Conservation (phyloP, 1,140 invertebrate genomes). For the Phortica variegata region DNA sequence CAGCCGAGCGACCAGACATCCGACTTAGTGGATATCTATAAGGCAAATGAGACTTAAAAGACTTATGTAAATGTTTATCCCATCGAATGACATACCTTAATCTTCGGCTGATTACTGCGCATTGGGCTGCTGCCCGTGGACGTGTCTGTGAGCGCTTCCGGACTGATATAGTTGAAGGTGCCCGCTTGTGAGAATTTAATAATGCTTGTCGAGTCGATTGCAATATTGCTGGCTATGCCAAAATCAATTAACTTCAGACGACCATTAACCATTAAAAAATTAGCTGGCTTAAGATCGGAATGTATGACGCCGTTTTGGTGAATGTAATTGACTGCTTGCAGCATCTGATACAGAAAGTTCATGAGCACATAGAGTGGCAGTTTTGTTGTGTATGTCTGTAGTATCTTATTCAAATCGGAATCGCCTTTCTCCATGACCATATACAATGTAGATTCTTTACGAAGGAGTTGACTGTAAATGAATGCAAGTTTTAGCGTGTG, state of each 20-base stretch:
- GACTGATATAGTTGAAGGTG: constrained; percentile 95
- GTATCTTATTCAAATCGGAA: constrained; percentile 77
- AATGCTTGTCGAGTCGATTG: constrained; percentile 87
- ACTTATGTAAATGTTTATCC: constrained; percentile 6
- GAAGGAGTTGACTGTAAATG: constrained; percentile 60
- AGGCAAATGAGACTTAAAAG: constrained; percentile 15
- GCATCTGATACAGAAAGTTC: constrained; percentile 94
- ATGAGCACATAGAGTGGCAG: constrained; percentile 73
- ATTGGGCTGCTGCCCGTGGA: constrained; percentile 53
- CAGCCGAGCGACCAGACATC: constrained; percentile 98
- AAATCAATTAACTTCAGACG: constrained; percentile 96
- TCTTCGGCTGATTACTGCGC: constrained; percentile 51
- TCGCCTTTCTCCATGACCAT: constrained; percentile 94
- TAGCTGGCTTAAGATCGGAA: constrained; percentile 95
- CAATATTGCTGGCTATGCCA: constrained; percentile 91
- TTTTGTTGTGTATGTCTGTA: constrained; percentile 65
- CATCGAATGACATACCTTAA: constrained; percentile 41
- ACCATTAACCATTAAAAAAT: constrained; percentile 88
- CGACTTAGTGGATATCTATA: constrained; percentile 85
- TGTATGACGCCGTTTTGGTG: constrained; percentile 90
- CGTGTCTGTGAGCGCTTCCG: constrained; percentile 79
- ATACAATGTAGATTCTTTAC: constrained; percentile 67
- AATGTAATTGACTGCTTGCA: constrained; percentile 86
- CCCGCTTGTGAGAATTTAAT: constrained; percentile 79
- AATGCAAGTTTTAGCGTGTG: background rate